Conservation (phyloP, 2,113 vertebrate genomes). For the Okapia johnstoni region DNA sequence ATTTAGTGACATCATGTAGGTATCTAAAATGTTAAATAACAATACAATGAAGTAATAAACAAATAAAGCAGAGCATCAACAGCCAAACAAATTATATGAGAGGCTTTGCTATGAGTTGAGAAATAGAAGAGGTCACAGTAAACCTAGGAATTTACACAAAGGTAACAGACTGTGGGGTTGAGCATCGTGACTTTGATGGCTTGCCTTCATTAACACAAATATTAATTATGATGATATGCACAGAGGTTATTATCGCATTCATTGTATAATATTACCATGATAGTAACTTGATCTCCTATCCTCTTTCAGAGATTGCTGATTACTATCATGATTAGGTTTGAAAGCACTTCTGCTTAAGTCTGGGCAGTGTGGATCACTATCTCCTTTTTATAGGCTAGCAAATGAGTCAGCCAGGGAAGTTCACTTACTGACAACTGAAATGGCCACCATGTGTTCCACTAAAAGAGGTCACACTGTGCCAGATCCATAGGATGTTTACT, state of each 20-base stretch:
- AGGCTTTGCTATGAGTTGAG: not conserved
- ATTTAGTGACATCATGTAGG: not conserved
- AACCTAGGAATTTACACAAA: not conserved
- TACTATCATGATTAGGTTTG: not conserved
- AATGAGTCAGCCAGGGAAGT: not conserved
- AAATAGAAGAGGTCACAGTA: not conserved
- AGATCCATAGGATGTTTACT: not conserved
- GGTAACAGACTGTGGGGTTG: not conserved
- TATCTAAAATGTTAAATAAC: not conserved
- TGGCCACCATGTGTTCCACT: not conserved
- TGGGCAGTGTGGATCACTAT: not conserved
- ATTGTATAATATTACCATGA: not conserved
- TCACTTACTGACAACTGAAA: not conserved
- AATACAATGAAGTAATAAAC: not conserved
- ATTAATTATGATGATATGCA: not conserved
- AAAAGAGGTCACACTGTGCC: not conserved
- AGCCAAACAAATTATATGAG: not conserved
- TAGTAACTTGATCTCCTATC: not conserved
- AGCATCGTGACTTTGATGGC: not conserved
- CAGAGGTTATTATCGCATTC: not conserved
- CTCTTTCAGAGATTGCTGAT: not conserved
- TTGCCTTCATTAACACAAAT: not conserved
- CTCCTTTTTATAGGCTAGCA: not conserved
- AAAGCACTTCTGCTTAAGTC: not conserved
- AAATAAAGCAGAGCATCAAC: not conserved